Evolutionary conservation across 1,140 invertebrate genomes (phyloP).

Genomic region (Scaptomyza hsui): DNA sequence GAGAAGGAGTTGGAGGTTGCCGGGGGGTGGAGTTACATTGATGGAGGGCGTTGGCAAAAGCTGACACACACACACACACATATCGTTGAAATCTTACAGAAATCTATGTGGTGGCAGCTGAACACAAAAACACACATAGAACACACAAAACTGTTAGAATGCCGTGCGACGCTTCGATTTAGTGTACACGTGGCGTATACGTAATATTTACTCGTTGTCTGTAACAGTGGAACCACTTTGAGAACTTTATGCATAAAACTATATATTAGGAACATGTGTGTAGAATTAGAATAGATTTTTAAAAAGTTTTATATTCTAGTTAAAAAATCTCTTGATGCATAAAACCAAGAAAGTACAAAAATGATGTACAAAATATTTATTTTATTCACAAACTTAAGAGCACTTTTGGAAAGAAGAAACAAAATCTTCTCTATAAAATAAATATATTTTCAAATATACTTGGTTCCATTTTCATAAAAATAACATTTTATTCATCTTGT

Average conservation of each 20-base stretch:
- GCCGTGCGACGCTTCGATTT: conserved; percentile 44
- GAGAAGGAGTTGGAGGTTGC: not conserved
- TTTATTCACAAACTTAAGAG: too few species aligned
- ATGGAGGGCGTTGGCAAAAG: conserved; percentile 39
- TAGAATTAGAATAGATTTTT: too few species aligned
- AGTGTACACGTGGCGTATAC: conserved; percentile 64
- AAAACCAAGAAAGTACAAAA: too few species aligned
- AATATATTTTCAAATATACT: not conserved
- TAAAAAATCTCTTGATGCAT: too few species aligned
- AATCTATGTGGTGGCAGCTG: conserved; percentile 37
- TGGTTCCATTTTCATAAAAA: not conserved
- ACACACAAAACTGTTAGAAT: conserved; percentile 39
- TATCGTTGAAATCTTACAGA: conserved; percentile 42
- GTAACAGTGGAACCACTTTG: conserved; percentile 37
- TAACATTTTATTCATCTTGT: not conserved
- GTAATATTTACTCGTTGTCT: conserved; percentile 45
- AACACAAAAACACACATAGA: conserved; percentile 13
- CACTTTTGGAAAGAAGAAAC: too few species aligned
- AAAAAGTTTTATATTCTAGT: too few species aligned
- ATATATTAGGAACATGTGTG: too few species aligned
- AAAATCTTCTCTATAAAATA: too few species aligned
- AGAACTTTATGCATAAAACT: too few species aligned
- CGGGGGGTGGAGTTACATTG: conserved; percentile 35
- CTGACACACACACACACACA: conserved; percentile 26
- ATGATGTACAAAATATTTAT: too few species aligned